phyloP scores from a whole-genome alignment of 1,140 invertebrate genomes.

The Lucilia sericata region DNA sequence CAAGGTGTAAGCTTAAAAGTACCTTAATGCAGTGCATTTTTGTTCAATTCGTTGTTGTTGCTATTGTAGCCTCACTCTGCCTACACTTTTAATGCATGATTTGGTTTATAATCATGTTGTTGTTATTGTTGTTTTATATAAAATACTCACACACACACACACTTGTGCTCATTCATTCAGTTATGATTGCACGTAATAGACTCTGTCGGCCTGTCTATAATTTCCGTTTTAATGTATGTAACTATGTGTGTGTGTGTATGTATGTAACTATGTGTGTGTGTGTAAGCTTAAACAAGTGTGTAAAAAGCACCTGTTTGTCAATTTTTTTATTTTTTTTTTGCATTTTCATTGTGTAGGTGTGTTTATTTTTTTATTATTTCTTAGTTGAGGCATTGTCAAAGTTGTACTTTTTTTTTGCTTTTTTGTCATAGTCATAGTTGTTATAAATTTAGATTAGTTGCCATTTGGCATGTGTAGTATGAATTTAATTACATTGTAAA shows the following conservation, averaged over 20 bases:
- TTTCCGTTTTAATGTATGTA: background rate
- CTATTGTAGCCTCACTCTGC: background rate
- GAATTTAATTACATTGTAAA: background rate
- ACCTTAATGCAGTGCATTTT: background rate
- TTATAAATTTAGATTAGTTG: background rate
- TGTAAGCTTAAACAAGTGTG: background rate
- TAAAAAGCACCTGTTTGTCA: background rate
- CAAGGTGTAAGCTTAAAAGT: too few species aligned
- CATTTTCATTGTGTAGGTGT: background rate
- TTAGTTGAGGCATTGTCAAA: background rate
- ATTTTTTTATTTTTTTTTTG: background rate
- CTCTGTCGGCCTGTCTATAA: background rate
- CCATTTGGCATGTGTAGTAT: slow-evolving; percentile 15
- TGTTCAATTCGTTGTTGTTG: background rate
- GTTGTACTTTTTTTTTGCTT: background rate
- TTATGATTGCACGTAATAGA: background rate
- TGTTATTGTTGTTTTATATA: too few species aligned
- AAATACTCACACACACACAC: too few species aligned
- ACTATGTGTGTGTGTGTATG: background rate
- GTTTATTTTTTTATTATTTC: too few species aligned
- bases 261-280: too few species aligned
- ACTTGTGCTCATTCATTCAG: background rate
- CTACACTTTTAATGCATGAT: background rate
- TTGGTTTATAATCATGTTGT: background rate
- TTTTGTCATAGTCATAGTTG: background rate